Percentiles rank a stretch among this genome's conserved stretches.
These are phyloP conservation scores for Phaenicophaeus curvirostris DNA, from an alignment of 2,797 vertebrate genomes.

Conservation along the genomic window DNA sequence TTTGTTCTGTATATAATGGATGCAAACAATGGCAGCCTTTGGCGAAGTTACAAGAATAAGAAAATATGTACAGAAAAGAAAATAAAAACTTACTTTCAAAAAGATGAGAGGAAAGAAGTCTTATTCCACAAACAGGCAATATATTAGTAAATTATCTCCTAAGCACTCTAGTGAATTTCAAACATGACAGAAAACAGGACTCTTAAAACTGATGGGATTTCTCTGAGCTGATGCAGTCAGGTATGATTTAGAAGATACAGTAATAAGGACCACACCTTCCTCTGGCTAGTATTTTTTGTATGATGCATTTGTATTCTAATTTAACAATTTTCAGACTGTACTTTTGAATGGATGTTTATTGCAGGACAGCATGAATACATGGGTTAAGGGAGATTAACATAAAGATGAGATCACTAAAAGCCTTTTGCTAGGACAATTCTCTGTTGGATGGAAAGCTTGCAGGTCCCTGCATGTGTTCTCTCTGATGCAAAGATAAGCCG, in stretches of 20 bases:
- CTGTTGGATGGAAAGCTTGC: slow-evolving; percentile 9
- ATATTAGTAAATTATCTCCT: not conserved
- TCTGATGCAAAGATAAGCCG: not conserved
- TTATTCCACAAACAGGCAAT: not conserved
- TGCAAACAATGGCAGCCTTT: not conserved
- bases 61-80: not conserved
- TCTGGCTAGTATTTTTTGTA: not conserved
- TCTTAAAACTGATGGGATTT: not conserved
- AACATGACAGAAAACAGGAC: not conserved
- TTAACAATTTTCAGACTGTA: not conserved
- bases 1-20: not conserved
- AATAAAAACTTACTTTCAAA: not conserved
- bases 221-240: not conserved
- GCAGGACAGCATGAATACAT: not conserved
- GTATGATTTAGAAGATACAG: not conserved
- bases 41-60: not conserved
- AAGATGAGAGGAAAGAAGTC: not conserved
- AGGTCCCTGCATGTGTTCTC: slow-evolving; percentile 18
- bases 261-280: not conserved
- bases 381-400: slow-evolving; percentile 28
- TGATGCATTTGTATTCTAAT: not conserved
- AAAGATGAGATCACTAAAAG: slow-evolving; percentile 6
- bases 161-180: not conserved
- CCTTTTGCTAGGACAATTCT: slow-evolving; percentile 31
- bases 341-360: not conserved